Evolutionary conservation across 2,797 vertebrate genomes (phyloP).

Genomic region (Selene dorsalis): DNA sequence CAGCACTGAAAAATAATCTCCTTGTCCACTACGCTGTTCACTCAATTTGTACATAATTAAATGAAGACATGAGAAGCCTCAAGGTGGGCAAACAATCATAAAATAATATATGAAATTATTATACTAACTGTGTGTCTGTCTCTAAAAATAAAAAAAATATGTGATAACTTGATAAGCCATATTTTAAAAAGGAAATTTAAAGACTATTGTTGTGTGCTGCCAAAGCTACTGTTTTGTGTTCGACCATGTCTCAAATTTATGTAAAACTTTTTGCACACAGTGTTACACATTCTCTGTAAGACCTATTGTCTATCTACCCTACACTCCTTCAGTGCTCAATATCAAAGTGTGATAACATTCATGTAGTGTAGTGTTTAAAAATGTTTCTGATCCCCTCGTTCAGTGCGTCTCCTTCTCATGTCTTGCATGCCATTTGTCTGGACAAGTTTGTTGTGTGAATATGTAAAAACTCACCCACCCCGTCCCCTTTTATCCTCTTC

Average conservation of each 20-base stretch:
- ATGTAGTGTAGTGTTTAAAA: conserved; percentile 72
- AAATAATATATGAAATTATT: conserved; percentile 70
- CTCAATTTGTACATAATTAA: conserved; percentile 81
- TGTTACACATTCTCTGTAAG: conserved; percentile 67
- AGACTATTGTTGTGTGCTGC: conserved; percentile 76
- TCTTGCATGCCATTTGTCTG: conserved; percentile 84
- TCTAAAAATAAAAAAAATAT: conserved; percentile 58
- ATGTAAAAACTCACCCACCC: conserved; percentile 59
- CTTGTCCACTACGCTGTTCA: conserved; percentile 61
- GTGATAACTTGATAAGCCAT: conserved; percentile 87
- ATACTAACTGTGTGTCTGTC: conserved; percentile 77
- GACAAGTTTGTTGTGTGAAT: conserved; percentile 73
- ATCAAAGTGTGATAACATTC: conserved; percentile 46
- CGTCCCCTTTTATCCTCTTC: conserved; percentile 45
- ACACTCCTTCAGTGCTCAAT: conserved; percentile 29
- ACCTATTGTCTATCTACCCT: conserved; percentile 48
- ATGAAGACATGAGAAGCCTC: conserved; percentile 61
- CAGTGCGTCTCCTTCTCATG: conserved; percentile 61
- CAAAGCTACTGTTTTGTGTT: conserved; percentile 79
- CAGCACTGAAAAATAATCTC: conserved; percentile 61
- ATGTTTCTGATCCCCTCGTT: conserved; percentile 70
- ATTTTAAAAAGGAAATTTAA: conserved; percentile 84
- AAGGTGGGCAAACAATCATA: conserved; percentile 79
- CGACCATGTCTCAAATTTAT: conserved; percentile 74
- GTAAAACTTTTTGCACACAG: conserved; percentile 77